phyloP scores from a whole-genome alignment of 2,797 vertebrate genomes.

The Enteromius radiatus region DNA sequence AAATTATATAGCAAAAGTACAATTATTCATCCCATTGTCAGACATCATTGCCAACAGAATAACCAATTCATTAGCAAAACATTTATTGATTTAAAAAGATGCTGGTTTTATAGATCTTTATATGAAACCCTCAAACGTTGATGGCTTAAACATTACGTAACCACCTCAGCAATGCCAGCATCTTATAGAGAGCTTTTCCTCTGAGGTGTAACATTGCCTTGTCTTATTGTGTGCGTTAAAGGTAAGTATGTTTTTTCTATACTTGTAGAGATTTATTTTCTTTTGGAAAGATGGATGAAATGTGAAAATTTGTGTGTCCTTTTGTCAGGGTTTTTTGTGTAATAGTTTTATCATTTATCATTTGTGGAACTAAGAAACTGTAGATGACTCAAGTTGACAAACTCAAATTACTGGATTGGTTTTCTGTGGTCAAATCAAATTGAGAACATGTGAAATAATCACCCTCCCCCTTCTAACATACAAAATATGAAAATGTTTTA shows the following conservation, averaged over 20 bases:
- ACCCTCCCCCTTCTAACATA: constrained; percentile 50
- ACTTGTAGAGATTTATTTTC: constrained; percentile 62
- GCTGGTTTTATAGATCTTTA: constrained; percentile 45
- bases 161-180: constrained; percentile 51
- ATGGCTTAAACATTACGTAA: constrained; percentile 38
- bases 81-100: constrained; percentile 28
- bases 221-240: constrained; percentile 69
- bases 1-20: background rate
- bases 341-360: constrained; percentile 4
- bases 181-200: constrained; percentile 22
- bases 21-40: constrained; percentile 23
- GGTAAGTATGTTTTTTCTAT: constrained; percentile 80
- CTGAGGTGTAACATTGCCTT: constrained; percentile 25
- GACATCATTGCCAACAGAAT: background rate
- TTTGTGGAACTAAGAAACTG: constrained; percentile 11
- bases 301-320: constrained; percentile 9
- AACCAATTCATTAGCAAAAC: background rate
- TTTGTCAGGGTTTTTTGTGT: constrained; percentile 15
- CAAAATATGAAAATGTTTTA: constrained; percentile 66
- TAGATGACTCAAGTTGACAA: background rate
- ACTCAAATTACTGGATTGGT: background rate
- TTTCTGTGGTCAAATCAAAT: constrained; percentile 29
- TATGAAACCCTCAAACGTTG: constrained; percentile 41
- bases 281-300: constrained; percentile 56
- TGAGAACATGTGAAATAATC: constrained; percentile 40